Base-by-base conservation (phyloP, 2,797 vertebrate genomes). In the Tapera naevia region DNA sequence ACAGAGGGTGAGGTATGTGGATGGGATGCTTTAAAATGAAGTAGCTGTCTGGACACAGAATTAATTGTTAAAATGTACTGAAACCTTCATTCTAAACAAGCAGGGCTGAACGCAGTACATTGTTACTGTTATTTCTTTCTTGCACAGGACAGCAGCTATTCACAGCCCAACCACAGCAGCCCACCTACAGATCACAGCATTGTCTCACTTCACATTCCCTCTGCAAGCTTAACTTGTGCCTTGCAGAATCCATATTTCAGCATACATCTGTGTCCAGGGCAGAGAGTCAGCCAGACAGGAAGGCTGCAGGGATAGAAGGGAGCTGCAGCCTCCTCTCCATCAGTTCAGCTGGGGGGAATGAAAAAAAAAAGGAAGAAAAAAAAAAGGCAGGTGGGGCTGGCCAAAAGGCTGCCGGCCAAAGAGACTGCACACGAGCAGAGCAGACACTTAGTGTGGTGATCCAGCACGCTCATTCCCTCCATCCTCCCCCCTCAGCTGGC, bases 211-310 rank as follows among this genome's bases (percentile, higher is more conserved):
- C 75, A 46, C 19, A 0, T 28, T 86, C 79, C 45, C 61, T 60
- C 57, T 0, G 0, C 56, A 22, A 86, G 76, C 51, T 1, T 6
- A 62, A 71, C 6, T 24, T n/a, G 45, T 43, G 89, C 82, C 65
- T 81, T 1, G 1, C 91, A 92, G 82, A 69, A 79, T 51, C 73
- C 80, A 1, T 18, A 41, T 37, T 85, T 54, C n/a, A 86, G 76
- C 10, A 22, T 11, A 84, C 54, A 74, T 86, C 86, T 94, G 94
- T 22, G 88, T 67, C 67, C 92, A 90, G 91, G 78, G 76, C 87
- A 94, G 43, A 91, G 86, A 85, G 14, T 91, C 90, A 95, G 91
- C 71, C 94, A 95, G 93, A 50, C 95, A 89, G 93, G 88, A 94
- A 95, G 78, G 75, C 89, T 83, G 84, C 66, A 66, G 80, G 91